Base-by-base conservation (phyloP, 2,113 vertebrate genomes). In the Ammospiza caudacuta region DNA sequence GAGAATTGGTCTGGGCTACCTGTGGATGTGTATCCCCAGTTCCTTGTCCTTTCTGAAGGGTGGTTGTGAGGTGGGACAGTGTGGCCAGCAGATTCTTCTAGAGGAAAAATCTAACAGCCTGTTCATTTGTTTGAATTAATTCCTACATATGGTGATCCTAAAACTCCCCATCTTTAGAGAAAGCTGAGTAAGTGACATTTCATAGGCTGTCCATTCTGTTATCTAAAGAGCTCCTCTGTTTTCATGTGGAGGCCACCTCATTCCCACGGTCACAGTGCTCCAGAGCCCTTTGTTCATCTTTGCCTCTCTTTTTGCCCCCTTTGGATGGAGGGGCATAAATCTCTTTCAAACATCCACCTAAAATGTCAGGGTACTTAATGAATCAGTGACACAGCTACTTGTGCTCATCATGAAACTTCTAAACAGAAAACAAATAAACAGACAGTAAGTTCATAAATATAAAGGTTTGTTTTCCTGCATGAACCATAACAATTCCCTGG, bases 221-320 rank as follows among this genome's bases (percentile, higher is more conserved):
- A 54, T 43, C 55, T 80, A 25, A 85, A 92, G 70, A 86, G 39
- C 44, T 87, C n/a, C 58, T 69, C 78, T 87, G 11, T 83, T 94
- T 62, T 85, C 57, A 58, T 70, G 44, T 68, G 44, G 76, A 87
- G 91, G 66, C 44, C 61, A 35, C 52, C 52, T 91, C 77, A 67
- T 87, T 95, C 87, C 84, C 91, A 83, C 4, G 2, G 31, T 83
- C 55, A 23, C 22, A 37, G 55, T 55, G 25, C 70, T 66, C 44
- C 57, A 43, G 39, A 37, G 77, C n/a, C 35, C 55, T 92, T 96
- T 95, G 86, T 95, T 95, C 41, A 33, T 89, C 78, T 79, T 72
- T 68, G 49, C 46, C 12, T 79, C 37, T 75, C 62, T 82, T 87
- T 77, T 69, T 85, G 54, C 54, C 70, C 74, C 19, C 75, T 95